These are phyloP conservation scores for Emys orbicularis DNA, from an alignment of 2,797 vertebrate genomes.

Conservation along the genomic window DNA sequence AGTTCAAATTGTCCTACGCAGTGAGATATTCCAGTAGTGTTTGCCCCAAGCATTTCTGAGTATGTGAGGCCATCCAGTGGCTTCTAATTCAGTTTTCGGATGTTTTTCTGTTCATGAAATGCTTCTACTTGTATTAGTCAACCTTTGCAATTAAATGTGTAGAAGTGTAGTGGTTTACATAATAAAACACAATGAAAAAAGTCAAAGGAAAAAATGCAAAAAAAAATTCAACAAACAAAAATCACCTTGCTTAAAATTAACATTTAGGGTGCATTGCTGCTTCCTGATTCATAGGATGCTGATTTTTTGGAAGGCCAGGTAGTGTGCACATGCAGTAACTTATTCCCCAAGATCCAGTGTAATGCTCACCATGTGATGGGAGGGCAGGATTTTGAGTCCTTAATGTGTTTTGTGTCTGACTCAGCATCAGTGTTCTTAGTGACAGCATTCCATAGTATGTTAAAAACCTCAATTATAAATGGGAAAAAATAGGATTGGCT, in stretches of 20 bases:
- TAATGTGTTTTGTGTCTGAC: slow-evolving; percentile 13
- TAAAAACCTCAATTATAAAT: slow-evolving; percentile 31
- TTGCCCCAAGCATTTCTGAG: slow-evolving; percentile 56
- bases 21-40: slow-evolving; percentile 51
- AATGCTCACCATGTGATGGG: slow-evolving; percentile 9
- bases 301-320: not conserved
- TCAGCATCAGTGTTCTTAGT: not conserved
- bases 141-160: slow-evolving; percentile 16
- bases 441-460: not conserved
- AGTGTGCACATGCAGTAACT: not conserved
- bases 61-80: slow-evolving; percentile 68
- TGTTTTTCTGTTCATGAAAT: not conserved
- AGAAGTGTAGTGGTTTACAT: not conserved
- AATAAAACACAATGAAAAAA: slow-evolving; percentile 40
- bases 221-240: not conserved
- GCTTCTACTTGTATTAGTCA: not conserved
- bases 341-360: slow-evolving; percentile 21
- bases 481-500: not conserved
- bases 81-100: not conserved
- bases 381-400: not conserved
- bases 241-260: not conserved
- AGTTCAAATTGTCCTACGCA: slow-evolving; percentile 57
- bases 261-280: not conserved
- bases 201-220: slow-evolving; percentile 6
- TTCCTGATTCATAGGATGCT: not conserved